phyloP scores from a whole-genome alignment of 2,888 invertebrate species.

The Rhagonycha fulva region DNA sequence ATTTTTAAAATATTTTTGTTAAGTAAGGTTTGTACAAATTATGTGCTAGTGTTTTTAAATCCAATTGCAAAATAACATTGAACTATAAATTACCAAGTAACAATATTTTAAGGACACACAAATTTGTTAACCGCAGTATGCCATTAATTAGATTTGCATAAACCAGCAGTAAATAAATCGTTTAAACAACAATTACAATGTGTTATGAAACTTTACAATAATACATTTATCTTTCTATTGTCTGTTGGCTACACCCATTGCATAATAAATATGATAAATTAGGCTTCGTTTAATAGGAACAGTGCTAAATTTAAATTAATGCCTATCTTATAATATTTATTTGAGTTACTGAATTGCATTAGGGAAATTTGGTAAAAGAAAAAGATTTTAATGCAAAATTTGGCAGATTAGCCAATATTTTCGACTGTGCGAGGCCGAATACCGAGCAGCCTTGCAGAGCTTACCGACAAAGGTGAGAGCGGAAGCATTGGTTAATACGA shows the following conservation, averaged over 20 bases:
- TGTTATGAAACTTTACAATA: neutral
- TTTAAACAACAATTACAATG: neutral
- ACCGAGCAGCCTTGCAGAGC: too few species aligned
- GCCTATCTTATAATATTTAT: neutral
- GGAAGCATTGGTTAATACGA: too few species aligned
- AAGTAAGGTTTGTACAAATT: neutral
- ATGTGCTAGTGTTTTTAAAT: neutral
- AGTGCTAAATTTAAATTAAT: neutral
- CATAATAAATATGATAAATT: neutral
- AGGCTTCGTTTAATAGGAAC: neutral
- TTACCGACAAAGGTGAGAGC: too few species aligned
- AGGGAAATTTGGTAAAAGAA: neutral
- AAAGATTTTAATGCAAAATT: neutral
- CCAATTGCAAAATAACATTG: neutral
- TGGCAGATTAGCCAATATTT: too few species aligned
- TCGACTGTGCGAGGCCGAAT: too few species aligned
- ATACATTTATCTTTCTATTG: neutral
- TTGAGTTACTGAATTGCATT: neutral
- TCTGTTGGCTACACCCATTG: neutral
- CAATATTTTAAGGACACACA: neutral
- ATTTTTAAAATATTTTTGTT: neutral
- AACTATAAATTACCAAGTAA: neutral
- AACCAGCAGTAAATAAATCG: neutral
- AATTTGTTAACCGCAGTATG: neutral
- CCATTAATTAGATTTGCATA: neutral